Evolutionary conservation across 2,888 invertebrate species (phyloP), one percentile per base, ranked within the genome.

Genomic region (Nasonia oneida): DNA sequence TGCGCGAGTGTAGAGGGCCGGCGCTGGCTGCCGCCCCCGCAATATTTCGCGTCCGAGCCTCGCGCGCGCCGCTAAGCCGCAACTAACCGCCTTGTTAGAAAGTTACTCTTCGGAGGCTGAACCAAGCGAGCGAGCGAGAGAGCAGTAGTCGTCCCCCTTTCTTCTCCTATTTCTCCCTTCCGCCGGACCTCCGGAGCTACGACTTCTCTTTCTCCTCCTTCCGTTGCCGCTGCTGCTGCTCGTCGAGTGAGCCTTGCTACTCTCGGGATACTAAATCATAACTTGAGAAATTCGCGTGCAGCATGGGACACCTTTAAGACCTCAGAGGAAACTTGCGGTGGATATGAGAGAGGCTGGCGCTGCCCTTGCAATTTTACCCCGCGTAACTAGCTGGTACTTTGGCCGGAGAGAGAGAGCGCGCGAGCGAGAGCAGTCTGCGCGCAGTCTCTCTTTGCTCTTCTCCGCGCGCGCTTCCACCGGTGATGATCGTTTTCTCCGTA

Each of bases 41-140:
- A 91, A 92, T 92, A 92, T 92, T 92, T 92, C 90, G 91, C 90
- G 90, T 92, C 90, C 90, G 89, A 90, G 91, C 90, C 67, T 73
- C n/a, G 81, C 47, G 47, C 42, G 75, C 61, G 90, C 89, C 90
- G 89, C 91, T 91, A 92, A 93, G 92, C 92, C 92, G 90, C 91
- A 92, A 92, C 92, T 92, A 92, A 93, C 92, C 92, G 90, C 91
- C 92, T 93, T 91, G 92, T 93, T 93, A 93, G 92, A 91, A 93
- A 93, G 92, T 93, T 92, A 90, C 92, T 90, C 90, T 89, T 90
- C 87, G 89, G 57, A 61, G 57, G 57, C 57, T 61, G 57, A 61
- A 8, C 57, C 57, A 6, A 61, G 23, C 23, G 23, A 18, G 57
- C 57, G 6, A n/a, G 57, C 57, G n/a, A n/a, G n/a, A 23, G 57